Base-by-base conservation (phyloP, 2,888 invertebrate genomes). In the Capitulum mitella region DNA sequence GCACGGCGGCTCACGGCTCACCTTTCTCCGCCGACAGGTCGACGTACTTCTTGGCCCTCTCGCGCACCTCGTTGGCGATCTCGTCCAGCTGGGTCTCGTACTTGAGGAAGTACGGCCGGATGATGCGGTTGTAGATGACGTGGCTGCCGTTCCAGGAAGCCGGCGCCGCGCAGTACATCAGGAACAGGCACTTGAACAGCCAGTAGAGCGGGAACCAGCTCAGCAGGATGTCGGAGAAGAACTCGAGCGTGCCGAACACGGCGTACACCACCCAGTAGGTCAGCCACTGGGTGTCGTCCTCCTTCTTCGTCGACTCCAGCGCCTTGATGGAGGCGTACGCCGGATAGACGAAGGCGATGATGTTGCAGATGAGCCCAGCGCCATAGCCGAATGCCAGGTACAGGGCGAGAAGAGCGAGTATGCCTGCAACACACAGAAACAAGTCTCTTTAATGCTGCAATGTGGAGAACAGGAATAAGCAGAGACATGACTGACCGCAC, bases 261-360 rank as follows among this genome's bases (percentile, higher is more conserved):
- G 97, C 95, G 88, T 92, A 99, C 14, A 98, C 96, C 32, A 97
- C 97, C 98, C 98, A 99, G 86, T 98, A 99, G 0, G 95, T 98
- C 82, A 99, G 89, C 98, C 99, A 99, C 87, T 97, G 94, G 19
- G 97, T 97, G 86, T 98, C 98, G 83, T 88, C 88, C 64, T 88
- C 88, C 83, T 89, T 89, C 81, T 84, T 83, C 26, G 82, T 79
- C 32, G 86, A 87, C 83, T 90, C 89, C 79, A 90, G 87, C 6
- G 89, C 89, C 80, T 82, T 82, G 79, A 82, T 82, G 40, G 86
- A 95, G 84, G 91, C 90, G 86, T 98, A 99, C 0, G 98, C 98
- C 74, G 99, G 99, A 86, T 98, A 99, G 8, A 93, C 87, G 85
- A 98, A 98, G 46, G 97, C 98, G 85, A 98, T 93, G 78, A 91